Evolutionary conservation across 2,113 vertebrate species (phyloP), one percentile per base, ranked within the genome.

Genomic region (Callopanchax toddi): DNA sequence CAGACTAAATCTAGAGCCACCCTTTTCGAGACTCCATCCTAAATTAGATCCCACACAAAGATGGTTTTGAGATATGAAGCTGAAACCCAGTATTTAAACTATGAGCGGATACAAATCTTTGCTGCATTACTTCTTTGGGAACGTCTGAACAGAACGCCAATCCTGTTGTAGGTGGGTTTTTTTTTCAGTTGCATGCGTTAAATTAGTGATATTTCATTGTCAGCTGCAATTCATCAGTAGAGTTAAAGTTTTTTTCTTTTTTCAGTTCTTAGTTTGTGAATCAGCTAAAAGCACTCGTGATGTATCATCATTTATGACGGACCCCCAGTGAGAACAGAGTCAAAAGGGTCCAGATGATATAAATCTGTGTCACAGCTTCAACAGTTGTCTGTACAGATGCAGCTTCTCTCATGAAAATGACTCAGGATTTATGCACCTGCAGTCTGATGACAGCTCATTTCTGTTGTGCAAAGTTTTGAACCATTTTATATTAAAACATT

Each of bases 201-300:
- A 32, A 7, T n/a, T 44, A 53, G 22, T 34, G n/a, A n/a, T 67
- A 3, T 23, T 11, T 13, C 40, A 25, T 46, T 26, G 18, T 25
- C 21, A 20, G 21, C 10, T 46, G 0, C 25, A 22, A 10, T 40
- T 34, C 43, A 3, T 56, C 37, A 45, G 18, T 39, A 32, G 13
- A 5, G 22, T 54, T n/a, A 46, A 0, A 29, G 17, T 2, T 1
- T 17, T 17, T 20, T 26, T 25, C 9, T 13, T 11, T 4, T 32
- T 11, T 42, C 29, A 15, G 17, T 53, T 61, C 43, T 26, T 16
- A n/a, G 40, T 39, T 26, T 1, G 1, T 51, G n/a, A 60, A 26
- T 34, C 23, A 42, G 20, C 20, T 16, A 37, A 36, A 20, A 4
- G 34, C 18, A 18, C 40, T 20, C 15, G 12, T 4, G 21, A 3